Percentiles rank a stretch among this genome's conserved stretches.
Evolutionary conservation across 2,888 invertebrate species (phyloP).

Genomic region (Crematogaster levior): DNA sequence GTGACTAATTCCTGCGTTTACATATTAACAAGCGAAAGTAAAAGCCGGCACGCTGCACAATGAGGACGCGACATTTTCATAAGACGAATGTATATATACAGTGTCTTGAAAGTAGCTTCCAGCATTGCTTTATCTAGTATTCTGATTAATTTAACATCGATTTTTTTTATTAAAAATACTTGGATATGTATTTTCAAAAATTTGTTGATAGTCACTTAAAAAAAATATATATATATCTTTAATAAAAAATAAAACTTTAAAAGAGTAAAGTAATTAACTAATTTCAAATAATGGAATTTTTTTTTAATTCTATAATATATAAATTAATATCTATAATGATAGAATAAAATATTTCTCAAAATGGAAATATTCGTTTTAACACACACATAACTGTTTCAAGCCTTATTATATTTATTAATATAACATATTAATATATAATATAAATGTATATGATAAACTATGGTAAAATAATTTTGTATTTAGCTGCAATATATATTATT

Average conservation of each 20-base stretch:
- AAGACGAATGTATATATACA: conserved; percentile 24
- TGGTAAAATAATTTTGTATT: not conserved
- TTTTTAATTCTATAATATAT: not conserved
- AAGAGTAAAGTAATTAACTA: not conserved
- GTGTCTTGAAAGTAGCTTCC: not conserved
- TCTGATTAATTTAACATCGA: not conserved
- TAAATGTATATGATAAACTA: too few relatives aligned
- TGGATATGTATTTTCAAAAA: not conserved
- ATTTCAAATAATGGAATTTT: not conserved
- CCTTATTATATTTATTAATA: not conserved
- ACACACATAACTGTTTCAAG: not conserved
- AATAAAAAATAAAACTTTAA: not conserved
- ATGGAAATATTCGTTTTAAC: conserved; percentile 33
- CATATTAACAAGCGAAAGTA: conserved; percentile 37
- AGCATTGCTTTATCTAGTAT: not conserved
- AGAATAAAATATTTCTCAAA: conserved; percentile 71
- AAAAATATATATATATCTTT: not conserved
- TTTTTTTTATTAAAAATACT: not conserved
- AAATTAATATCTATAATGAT: conserved; percentile 66
- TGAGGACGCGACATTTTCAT: conserved; percentile 46
- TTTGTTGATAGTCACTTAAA: not conserved
- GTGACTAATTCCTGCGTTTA: conserved; percentile 9
- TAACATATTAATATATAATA: not conserved
- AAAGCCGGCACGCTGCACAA: conserved; percentile 27
- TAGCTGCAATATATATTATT: not conserved